Evolutionary conservation across 2,888 invertebrate species (phyloP).

Genomic region (Drosophila lutescens): DNA sequence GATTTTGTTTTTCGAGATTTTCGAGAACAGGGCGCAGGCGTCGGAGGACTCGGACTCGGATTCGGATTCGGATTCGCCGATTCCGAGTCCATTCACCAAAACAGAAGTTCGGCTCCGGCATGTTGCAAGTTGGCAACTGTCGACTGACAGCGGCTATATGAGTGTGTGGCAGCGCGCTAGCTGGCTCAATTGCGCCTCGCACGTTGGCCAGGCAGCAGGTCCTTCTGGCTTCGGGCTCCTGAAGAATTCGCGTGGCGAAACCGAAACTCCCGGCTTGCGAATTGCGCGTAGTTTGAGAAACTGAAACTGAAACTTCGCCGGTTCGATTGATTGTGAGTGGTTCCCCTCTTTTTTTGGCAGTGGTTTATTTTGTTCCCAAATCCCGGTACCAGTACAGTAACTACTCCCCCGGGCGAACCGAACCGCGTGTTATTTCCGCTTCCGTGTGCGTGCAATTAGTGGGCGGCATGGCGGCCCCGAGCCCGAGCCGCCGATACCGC

Average conservation of each 20-base stretch:
- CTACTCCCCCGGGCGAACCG: slow-evolving; percentile 9
- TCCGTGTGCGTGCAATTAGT: slow-evolving; percentile 41
- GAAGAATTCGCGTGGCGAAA: too few species aligned
- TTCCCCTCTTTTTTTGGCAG: slow-evolving; percentile 18
- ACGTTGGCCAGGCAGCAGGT: slow-evolving; percentile 65
- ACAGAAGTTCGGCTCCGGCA: slow-evolving; percentile 30
- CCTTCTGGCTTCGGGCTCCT: slow-evolving; percentile 3
- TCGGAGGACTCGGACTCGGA: slow-evolving; percentile 19
- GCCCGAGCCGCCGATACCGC: slow-evolving; percentile 11
- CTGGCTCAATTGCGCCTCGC: slow-evolving; percentile 64
- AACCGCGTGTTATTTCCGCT: slow-evolving; percentile 57
- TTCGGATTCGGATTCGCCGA: too few species aligned
- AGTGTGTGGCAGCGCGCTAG: slow-evolving; percentile 33
- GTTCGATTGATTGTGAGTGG: slow-evolving; percentile 2
- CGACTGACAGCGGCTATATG: slow-evolving; percentile 45
- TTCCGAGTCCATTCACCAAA: slow-evolving; percentile 62
- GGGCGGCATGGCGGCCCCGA: slow-evolving; percentile 34
- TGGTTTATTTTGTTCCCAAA: neutral
- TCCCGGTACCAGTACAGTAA: neutral
- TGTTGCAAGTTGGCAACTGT: slow-evolving; percentile 28
- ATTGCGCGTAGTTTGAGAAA: slow-evolving; percentile 7
- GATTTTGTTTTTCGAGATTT: slow-evolving; percentile 1
- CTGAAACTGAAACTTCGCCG: slow-evolving; percentile 5
- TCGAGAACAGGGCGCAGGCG: slow-evolving; percentile 57
- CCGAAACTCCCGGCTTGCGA: slow-evolving; percentile 20